These are phyloP conservation scores for Bolinopsis microptera DNA, from an alignment of 37 sponge, comb jelly and placozoan genomes.

Conservation along the genomic window DNA sequence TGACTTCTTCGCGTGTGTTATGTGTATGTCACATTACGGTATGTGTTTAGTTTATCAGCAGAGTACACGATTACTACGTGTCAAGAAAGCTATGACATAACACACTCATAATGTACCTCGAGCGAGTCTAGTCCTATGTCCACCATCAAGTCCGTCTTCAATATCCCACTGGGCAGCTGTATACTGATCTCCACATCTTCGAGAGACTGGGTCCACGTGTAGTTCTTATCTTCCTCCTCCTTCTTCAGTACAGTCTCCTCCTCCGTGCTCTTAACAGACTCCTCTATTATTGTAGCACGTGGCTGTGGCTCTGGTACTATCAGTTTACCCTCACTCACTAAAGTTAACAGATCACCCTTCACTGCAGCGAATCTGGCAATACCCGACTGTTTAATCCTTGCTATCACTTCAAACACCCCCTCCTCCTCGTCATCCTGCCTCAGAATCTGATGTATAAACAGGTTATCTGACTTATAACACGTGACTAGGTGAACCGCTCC, in stretches of 20 bases:
- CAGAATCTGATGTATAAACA: constrained; percentile 7
- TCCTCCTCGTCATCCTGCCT: background rate
- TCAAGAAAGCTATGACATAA: too few species aligned
- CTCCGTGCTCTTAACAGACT: background rate
- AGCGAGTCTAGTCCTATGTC: background rate
- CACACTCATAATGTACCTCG: too few species aligned
- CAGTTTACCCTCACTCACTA: constrained; percentile 23
- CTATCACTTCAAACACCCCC: background rate
- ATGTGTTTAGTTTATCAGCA: too few species aligned
- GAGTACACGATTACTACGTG: too few species aligned
- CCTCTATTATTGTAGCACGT: too few species aligned
- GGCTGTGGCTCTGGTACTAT: background rate
- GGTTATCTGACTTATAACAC: background rate
- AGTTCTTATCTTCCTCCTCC: background rate
- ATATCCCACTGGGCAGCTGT: constrained; percentile 14
- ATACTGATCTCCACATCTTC: constrained; percentile 6
- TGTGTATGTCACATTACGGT: too few species aligned
- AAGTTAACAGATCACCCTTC: background rate
- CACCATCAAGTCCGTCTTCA: constrained; percentile 9
- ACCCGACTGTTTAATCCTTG: background rate
- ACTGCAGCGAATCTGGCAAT: constrained; percentile 53
- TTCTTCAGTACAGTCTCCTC: background rate
- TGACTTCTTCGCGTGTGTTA: too few species aligned
- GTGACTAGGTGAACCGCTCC: background rate
- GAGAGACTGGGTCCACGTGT: constrained; percentile 41